Conservation (phyloP, 2,888 invertebrate genomes). For the Herminia tarsipennalis region DNA sequence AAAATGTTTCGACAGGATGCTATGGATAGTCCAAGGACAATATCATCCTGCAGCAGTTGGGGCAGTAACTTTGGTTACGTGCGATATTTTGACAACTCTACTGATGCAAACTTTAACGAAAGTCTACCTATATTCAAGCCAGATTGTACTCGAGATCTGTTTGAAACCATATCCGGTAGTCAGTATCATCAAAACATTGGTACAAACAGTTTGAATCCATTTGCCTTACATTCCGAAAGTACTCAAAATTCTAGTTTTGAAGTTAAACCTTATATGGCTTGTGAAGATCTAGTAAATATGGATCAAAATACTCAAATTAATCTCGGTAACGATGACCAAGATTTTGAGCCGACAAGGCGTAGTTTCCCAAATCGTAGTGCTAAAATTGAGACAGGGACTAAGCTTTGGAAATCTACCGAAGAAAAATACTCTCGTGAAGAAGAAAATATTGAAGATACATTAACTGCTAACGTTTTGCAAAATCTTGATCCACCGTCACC, state of each 20-base stretch:
- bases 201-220: slow-evolving; percentile 45
- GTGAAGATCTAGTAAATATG: slow-evolving; percentile 88
- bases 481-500: slow-evolving; percentile 76
- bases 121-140: slow-evolving; percentile 54
- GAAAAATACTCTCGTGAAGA: slow-evolving; percentile 62
- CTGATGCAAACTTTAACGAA: slow-evolving; percentile 70
- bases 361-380: slow-evolving; percentile 89
- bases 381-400: slow-evolving; percentile 63
- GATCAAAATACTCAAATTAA: slow-evolving; percentile 86
- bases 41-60: slow-evolving; percentile 83
- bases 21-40: slow-evolving; percentile 78
- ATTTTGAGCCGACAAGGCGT: slow-evolving; percentile 82
- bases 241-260: slow-evolving; percentile 86
- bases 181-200: slow-evolving; percentile 45
- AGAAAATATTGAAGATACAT: slow-evolving; percentile 46
- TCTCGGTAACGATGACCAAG: slow-evolving; percentile 63
- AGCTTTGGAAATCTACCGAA: slow-evolving; percentile 79
- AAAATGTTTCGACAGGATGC: slow-evolving; percentile 87
- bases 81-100: slow-evolving; percentile 86
- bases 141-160: slow-evolving; percentile 76
- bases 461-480: slow-evolving; percentile 60
- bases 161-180: slow-evolving; percentile 50
- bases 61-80: slow-evolving; percentile 88
- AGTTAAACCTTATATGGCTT: slow-evolving; percentile 86
- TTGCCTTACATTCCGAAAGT: slow-evolving; percentile 86